phyloP scores from a whole-genome alignment of 64 coral and sea anemone genomes.

The Trachythela sp. region DNA sequence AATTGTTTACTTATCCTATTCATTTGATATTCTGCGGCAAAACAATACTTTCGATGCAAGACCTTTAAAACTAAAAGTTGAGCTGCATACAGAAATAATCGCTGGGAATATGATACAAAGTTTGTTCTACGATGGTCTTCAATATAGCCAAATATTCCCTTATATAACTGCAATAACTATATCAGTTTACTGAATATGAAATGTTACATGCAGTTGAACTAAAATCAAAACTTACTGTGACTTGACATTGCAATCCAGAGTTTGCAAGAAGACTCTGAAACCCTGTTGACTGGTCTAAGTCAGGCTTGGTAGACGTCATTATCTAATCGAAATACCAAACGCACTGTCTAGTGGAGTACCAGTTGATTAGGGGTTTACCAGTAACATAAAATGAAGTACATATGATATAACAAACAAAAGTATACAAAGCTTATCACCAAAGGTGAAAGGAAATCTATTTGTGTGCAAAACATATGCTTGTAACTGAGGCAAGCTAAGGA shows the following conservation, averaged over 20 bases:
- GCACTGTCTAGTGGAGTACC: neutral
- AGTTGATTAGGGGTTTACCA: neutral
- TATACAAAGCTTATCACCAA: too few species aligned
- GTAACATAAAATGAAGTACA: neutral
- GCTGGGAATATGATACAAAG: neutral
- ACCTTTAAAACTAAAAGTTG: too few species aligned
- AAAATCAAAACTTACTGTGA: neutral
- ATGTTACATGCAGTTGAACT: neutral
- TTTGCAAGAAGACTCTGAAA: neutral
- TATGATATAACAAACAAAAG: too few species aligned
- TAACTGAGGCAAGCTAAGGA: too few species aligned
- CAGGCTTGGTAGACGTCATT: neutral
- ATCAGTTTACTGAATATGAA: neutral
- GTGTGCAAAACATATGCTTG: too few species aligned
- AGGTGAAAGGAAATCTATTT: too few species aligned
- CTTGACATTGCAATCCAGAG: neutral
- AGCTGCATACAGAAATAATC: neutral
- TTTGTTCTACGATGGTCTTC: neutral
- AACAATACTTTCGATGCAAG: too few species aligned
- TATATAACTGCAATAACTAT: neutral
- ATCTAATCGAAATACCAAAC: neutral
- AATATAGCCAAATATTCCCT: neutral
- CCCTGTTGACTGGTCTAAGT: neutral
- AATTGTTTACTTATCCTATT: neutral
- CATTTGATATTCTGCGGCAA: too few species aligned